phyloP scores from a whole-genome alignment of 2,113 vertebrate genomes.

The Picathartes gymnocephalus region DNA sequence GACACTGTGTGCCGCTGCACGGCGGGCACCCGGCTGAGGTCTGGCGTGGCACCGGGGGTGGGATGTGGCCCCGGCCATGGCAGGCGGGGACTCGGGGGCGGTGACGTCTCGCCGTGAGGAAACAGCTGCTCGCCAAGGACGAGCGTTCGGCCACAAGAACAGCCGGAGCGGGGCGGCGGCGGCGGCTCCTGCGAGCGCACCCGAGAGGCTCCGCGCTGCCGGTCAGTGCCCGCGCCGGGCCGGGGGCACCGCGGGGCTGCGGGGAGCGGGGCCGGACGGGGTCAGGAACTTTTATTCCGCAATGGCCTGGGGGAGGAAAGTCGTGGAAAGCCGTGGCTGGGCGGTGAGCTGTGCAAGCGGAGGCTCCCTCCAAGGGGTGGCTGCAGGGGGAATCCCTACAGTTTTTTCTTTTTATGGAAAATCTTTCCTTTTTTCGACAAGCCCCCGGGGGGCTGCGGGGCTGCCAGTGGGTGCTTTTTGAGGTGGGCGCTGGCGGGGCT shows the following conservation, averaged over 20 bases:
- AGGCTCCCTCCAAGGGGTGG: neutral
- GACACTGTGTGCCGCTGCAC: rapidly evolving
- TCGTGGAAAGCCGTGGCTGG: neutral
- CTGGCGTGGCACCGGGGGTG: neutral
- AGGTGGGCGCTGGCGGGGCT: neutral
- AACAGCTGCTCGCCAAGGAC: conserved; percentile 30
- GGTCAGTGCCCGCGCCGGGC: neutral
- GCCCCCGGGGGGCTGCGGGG: neutral
- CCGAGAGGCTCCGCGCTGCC: neutral
- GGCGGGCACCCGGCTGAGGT: neutral
- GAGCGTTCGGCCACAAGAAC: neutral
- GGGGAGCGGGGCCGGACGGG: rapidly evolving
- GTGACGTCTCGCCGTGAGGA: neutral
- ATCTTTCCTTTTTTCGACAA: neutral
- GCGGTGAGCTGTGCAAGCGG: neutral
- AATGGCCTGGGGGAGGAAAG: neutral
- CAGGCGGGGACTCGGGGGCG: conserved; percentile 24
- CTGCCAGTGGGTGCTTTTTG: neutral
- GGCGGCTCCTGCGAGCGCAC: neutral
- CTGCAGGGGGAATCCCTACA: neutral
- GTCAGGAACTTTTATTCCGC: neutral
- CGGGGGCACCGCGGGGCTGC: neutral
- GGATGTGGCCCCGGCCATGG: neutral
- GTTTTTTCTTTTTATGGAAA: neutral
- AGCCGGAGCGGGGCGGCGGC: neutral